phyloP scores from a whole-genome alignment of 2,888 invertebrate genomes.

The Latrodectus elegans region DNA sequence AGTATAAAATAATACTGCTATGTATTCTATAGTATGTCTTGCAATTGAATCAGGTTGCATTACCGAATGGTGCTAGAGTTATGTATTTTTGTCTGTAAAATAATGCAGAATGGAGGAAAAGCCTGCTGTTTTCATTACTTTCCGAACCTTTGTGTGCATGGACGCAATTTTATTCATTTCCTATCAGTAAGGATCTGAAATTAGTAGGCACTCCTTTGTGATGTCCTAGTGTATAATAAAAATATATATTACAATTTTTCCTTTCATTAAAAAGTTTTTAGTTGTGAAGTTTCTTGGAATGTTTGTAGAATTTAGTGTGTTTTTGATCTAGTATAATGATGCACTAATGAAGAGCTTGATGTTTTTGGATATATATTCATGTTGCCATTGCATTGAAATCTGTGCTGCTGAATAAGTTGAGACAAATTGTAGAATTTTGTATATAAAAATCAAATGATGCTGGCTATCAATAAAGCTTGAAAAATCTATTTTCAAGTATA shows the following conservation, averaged over 20 bases:
- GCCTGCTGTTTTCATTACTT: conserved; percentile 44
- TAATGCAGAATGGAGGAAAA: conserved; percentile 51
- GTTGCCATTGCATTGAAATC: conserved; percentile 69
- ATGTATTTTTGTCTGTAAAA: conserved; percentile 54
- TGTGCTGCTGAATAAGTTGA: conserved; percentile 65
- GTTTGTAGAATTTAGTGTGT: conserved; percentile 67
- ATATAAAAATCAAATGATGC: conserved; percentile 50
- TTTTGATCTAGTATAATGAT: conserved; percentile 65
- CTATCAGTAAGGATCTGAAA: conserved; percentile 27
- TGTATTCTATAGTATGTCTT: conserved; percentile 43
- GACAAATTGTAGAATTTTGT: conserved; percentile 65
- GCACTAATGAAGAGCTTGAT: conserved; percentile 70
- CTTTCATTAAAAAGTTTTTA: conserved; percentile 33
- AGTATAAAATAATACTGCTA: conserved; percentile 7
- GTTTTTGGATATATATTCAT: conserved; percentile 69
- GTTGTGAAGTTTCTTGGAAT: conserved; percentile 65
- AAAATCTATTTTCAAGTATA: conserved; percentile 57
- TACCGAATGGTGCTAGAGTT: conserved; percentile 67
- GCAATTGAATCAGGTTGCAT: conserved; percentile 59
- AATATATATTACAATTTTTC: conserved; percentile 52
- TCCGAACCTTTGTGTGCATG: conserved; percentile 42
- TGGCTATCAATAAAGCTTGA: conserved; percentile 38
- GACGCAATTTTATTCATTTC: conserved; percentile 49
- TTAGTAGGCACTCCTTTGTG: conserved; percentile 55
- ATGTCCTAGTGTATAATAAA: conserved; percentile 56